A percentile compares a stretch with the other conserved stretches of the same genome.
phyloP scores from a whole-genome alignment of 2,113 vertebrate species.

The Myotis brandtii region DNA sequence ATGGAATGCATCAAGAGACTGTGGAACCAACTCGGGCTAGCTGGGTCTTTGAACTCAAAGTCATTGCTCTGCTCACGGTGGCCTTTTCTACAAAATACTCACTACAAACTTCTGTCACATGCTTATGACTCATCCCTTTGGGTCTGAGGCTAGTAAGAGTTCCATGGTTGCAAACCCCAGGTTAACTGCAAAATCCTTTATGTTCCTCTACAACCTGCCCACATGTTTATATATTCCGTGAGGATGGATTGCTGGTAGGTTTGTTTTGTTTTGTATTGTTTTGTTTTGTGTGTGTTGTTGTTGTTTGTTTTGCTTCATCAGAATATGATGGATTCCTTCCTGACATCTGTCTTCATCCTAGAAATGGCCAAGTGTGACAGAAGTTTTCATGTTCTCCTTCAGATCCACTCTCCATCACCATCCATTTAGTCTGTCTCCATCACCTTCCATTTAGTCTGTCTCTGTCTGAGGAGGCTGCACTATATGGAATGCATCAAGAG shows the following conservation, averaged over 20 bases:
- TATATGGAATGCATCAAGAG: background rate
- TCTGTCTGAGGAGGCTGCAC: background rate
- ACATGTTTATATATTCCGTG: background rate
- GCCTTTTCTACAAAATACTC: background rate
- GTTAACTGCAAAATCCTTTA: background rate
- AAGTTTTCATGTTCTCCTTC: background rate
- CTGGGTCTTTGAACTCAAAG: background rate
- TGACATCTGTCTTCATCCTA: background rate
- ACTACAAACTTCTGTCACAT: background rate
- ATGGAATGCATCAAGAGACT: background rate
- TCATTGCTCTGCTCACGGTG: background rate
- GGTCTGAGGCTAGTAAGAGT: background rate
- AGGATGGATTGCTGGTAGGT: no score
- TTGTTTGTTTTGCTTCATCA: background rate
- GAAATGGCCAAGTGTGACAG: background rate
- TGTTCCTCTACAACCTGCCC: background rate
- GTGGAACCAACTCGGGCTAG: background rate
- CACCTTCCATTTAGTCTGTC: background rate
- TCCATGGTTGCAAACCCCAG: background rate
- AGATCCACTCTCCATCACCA: background rate
- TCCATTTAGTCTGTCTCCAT: background rate
- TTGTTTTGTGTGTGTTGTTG: background rate
- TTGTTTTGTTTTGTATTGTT: no score
- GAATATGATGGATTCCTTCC: background rate
- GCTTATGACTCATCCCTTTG: background rate